Percentiles rank a stretch among this genome's conserved stretches.
Conservation (phyloP, 2,797 vertebrate genomes). For the Valencia hispanica region DNA sequence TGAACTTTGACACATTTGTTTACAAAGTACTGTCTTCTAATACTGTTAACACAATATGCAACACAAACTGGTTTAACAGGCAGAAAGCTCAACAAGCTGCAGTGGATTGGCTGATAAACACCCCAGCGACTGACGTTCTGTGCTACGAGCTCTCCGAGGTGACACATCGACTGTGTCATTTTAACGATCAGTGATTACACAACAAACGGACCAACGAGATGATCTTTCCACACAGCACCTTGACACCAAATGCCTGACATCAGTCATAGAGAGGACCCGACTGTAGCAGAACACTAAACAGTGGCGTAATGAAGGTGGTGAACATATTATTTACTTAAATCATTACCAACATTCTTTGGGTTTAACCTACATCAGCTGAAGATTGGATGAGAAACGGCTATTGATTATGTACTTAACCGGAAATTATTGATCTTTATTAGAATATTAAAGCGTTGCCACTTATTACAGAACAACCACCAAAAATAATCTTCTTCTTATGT, state of each 20-base stretch:
- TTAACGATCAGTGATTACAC: background rate
- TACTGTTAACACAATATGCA: background rate
- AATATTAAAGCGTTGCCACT: background rate
- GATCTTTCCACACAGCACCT: background rate
- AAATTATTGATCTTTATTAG: background rate
- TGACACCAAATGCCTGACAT: background rate
- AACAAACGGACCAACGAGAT: background rate
- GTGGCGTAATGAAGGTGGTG: background rate
- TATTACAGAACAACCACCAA: background rate
- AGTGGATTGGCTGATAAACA: background rate
- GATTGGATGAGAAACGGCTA: background rate
- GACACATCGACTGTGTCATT: background rate
- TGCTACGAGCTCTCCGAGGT: background rate
- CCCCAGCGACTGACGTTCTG: background rate
- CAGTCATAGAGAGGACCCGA: background rate
- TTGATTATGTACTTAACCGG: background rate
- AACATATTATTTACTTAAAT: background rate
- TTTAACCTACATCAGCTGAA: background rate
- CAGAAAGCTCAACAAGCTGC: background rate
- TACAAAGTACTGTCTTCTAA: background rate
- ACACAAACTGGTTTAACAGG: background rate
- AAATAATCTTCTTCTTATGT: background rate
- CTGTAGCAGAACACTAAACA: conserved; percentile 1
- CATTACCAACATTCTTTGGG: background rate
- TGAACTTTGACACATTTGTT: background rate